Conservation (phyloP, 64 coral and sea anemone genomes). For the Acropora tenuis region DNA sequence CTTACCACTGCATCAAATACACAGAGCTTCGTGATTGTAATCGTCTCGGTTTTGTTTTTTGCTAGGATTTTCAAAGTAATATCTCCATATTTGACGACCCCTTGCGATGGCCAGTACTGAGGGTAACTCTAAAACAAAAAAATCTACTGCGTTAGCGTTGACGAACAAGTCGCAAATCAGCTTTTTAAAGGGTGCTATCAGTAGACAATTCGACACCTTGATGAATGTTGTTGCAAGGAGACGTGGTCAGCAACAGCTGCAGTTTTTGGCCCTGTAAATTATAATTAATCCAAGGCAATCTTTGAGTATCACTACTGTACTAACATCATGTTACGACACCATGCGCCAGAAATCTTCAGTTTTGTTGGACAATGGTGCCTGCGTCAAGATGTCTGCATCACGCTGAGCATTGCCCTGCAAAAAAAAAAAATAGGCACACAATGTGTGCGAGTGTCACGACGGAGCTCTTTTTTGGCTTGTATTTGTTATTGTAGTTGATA, state of each 20-base stretch:
- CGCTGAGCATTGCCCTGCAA: slow-evolving; percentile 37
- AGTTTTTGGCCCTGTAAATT: too few relatives aligned
- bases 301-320: slow-evolving; percentile 73
- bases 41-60: slow-evolving; percentile 6
- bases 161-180: too few relatives aligned
- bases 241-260: too few relatives aligned
- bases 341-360: slow-evolving; percentile 70
- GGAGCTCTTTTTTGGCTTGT: too few relatives aligned
- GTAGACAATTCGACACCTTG: too few relatives aligned
- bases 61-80: slow-evolving; percentile 37
- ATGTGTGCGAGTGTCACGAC: not conserved
- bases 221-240: too few relatives aligned
- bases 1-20: slow-evolving; percentile 18
- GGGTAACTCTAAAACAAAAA: slow-evolving; percentile 58
- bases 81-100: slow-evolving; percentile 42
- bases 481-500: too few relatives aligned
- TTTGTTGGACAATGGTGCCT: slow-evolving; percentile 57
- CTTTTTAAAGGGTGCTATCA: too few relatives aligned
- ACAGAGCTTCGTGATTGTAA: slow-evolving; percentile 41
- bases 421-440: not conserved
- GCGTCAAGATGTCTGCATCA: slow-evolving; percentile 71
- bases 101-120: slow-evolving; percentile 68
- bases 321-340: slow-evolving; percentile 57
- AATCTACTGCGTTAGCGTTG: too few relatives aligned
- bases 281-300: not conserved